phyloP scores from a whole-genome alignment of 2,113 vertebrate genomes.

The Hypanus sabinus region DNA sequence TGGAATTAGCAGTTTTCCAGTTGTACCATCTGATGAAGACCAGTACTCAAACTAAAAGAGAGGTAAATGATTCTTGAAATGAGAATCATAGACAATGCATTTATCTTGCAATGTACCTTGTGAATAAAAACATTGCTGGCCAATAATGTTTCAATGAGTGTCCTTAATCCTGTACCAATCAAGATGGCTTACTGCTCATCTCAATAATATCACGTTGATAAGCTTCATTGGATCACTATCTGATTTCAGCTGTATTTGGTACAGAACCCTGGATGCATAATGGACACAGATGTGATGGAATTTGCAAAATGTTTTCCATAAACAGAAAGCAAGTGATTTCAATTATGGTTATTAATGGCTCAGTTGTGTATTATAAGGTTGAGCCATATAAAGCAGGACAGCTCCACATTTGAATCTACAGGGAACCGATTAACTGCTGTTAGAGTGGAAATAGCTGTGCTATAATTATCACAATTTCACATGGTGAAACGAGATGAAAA shows the following conservation, averaged over 20 bases:
- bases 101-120: not conserved
- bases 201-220: not conserved
- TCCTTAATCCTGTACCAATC: not conserved
- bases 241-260: not conserved
- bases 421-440: not conserved
- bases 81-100: not conserved
- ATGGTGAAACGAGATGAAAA: not conserved
- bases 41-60: conserved; percentile 6
- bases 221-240: not conserved
- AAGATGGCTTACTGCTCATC: not conserved
- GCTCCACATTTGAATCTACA: not conserved
- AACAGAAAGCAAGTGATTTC: not conserved
- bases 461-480: not conserved
- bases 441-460: too few species aligned
- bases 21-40: not conserved
- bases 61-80: conserved; percentile 3
- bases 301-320: not conserved
- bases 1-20: not conserved
- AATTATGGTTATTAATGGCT: not conserved
- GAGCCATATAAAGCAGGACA: not conserved
- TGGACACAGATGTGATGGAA: not conserved
- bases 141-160: not conserved
- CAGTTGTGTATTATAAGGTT: not conserved
- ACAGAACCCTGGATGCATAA: not conserved
- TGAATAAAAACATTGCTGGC: not conserved